Base-by-base conservation (phyloP, 2,888 invertebrate species). In the Coecobrya sp. region DNA sequence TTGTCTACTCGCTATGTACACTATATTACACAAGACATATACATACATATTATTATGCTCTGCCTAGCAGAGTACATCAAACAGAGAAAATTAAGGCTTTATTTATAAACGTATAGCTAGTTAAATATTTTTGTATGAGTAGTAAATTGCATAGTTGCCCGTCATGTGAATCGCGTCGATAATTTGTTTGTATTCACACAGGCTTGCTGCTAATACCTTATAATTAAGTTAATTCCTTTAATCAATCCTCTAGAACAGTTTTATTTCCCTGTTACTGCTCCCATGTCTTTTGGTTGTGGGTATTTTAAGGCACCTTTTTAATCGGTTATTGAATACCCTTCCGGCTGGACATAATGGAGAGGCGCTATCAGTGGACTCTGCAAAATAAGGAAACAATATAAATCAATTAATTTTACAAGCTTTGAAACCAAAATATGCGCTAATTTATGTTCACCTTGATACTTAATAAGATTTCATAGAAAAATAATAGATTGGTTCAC, bases 281-380 rank as follows among this genome's bases (percentile, higher is more conserved):
- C 42, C 73, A 62, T 87, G 52, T 36, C 22, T 65, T 82, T 86
- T 92, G 11, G 91, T 87, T 45, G 91, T 87, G 0, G 91, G 84
- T 27, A 92, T 92, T 92, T 81, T 87, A 25, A 76, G 70, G 22
- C 91, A 92, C 25, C 91, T 52, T 27, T 88, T 92, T 49, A 92
- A 25, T 13, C 91, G 49, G 62, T 92, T 92, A 22, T 70, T 92
- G 76, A 73, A 92, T 0, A 92, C 91, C 84, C 87, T 92, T 82
- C 91, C 91, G 19, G 49, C 16, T 62, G 91, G 84, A 70, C 91
- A 92, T 49, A 92, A 36, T 22, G 87, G 87, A 7, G 87, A 87
- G 27, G 91, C 84, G 36, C 87, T 92, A 59, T 92, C 91, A 0
- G 91, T 59, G 1, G 91, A 92, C 68, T 92, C 91, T 92, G 86